Evolutionary conservation across 1,140 invertebrate genomes (phyloP).

Genomic region (Trichoplusia ni): DNA sequence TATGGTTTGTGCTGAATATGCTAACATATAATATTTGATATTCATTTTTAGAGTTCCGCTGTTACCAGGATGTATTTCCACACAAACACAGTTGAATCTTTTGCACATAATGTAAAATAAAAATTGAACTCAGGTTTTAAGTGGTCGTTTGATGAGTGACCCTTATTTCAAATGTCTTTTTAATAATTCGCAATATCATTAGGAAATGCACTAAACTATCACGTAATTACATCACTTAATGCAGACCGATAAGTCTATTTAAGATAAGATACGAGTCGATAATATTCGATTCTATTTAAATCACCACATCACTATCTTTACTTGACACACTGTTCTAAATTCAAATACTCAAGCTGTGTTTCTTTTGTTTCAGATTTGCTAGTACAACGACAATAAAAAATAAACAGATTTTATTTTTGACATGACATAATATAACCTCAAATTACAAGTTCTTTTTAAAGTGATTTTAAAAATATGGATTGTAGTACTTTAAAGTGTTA

Average conservation of each 20-base stretch:
- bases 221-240: too few relatives aligned
- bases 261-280: not conserved
- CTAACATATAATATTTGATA: too few relatives aligned
- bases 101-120: too few relatives aligned
- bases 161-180: too few relatives aligned
- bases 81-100: too few relatives aligned
- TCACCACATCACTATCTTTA: not conserved
- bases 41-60: too few relatives aligned
- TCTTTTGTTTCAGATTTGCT: constrained; percentile 31
- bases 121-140: too few relatives aligned
- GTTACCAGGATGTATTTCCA: too few relatives aligned
- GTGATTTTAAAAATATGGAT: constrained; percentile 23
- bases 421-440: not conserved
- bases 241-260: not conserved
- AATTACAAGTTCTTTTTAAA: not conserved
- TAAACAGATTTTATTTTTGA: not conserved
- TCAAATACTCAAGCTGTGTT: not conserved
- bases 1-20: too few relatives aligned
- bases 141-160: too few relatives aligned
- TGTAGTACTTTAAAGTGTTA: constrained; percentile 34
- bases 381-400: not conserved
- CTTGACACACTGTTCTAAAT: not conserved
- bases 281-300: not conserved
- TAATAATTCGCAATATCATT: too few relatives aligned
- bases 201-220: too few relatives aligned